Evolutionary conservation across 2,113 vertebrate species (phyloP).

Genomic region (Chaetorhynchus papuensis): DNA sequence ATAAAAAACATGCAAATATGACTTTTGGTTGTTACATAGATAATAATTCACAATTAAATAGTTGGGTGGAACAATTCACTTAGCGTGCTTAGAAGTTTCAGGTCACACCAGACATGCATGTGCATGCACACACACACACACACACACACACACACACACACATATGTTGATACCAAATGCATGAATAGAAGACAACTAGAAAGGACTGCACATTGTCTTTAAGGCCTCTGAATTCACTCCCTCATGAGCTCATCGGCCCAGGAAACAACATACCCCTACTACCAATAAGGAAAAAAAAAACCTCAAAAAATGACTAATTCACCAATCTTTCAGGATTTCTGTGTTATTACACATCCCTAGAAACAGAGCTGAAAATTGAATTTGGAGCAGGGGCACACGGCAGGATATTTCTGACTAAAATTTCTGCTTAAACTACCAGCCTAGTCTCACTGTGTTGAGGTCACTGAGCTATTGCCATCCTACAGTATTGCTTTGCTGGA

Average conservation of each 20-base stretch:
- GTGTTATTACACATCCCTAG: not conserved
- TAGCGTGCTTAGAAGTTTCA: not conserved
- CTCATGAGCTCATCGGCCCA: not conserved
- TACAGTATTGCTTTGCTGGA: not conserved
- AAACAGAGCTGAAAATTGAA: not conserved
- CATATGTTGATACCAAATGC: fast-evolving
- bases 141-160: not conserved
- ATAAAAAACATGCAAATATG: not conserved
- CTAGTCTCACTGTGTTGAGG: not conserved
- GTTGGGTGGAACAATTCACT: not conserved
- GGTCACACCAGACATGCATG: not conserved
- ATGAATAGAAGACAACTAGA: not conserved
- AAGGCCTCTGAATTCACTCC: not conserved
- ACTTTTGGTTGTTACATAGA: not conserved
- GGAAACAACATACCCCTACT: not conserved
- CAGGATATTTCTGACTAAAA: not conserved
- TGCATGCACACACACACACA: fast-evolving
- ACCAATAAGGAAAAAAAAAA: not conserved
- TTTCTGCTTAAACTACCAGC: not conserved
- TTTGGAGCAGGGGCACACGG: not conserved
- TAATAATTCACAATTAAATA: not conserved
- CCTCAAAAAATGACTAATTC: fast-evolving
- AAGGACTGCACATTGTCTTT: not conserved
- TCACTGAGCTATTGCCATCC: not conserved
- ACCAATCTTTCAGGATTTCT: not conserved